Percentiles rank a stretch among this genome's conserved stretches.
These are phyloP conservation scores for Notiomystis cincta DNA, from an alignment of 2,113 vertebrate species.

Conservation along the genomic window DNA sequence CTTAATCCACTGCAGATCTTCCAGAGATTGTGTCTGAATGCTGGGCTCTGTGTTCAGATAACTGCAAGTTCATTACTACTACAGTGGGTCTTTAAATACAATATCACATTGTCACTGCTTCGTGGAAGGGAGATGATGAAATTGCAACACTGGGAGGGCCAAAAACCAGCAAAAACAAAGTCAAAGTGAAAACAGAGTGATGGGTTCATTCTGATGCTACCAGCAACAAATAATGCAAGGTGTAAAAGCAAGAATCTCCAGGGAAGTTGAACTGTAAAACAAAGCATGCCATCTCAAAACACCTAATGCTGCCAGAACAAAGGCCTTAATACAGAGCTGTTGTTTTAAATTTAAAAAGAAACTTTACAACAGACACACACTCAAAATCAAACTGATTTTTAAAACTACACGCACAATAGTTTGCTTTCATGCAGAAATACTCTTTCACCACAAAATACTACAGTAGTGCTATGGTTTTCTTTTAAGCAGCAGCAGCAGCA, in stretches of 20 bases:
- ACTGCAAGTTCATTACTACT: neutral
- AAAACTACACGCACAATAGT: neutral
- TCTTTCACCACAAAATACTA: neutral
- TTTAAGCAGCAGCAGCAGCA: neutral
- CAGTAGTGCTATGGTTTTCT: neutral
- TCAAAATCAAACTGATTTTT: neutral
- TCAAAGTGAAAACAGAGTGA: neutral
- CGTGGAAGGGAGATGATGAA: neutral
- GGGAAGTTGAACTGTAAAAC: neutral
- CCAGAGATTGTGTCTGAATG: neutral
- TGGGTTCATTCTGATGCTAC: neutral
- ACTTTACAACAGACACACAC: neutral
- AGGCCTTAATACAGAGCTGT: neutral
- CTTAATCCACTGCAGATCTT: neutral
- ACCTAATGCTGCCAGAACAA: neutral
- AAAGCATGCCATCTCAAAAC: neutral
- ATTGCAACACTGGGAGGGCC: neutral
- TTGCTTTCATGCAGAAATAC: neutral
- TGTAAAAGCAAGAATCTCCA: neutral
- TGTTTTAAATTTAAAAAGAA: neutral
- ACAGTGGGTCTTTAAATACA: neutral
- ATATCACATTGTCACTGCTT: neutral
- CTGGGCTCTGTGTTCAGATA: neutral
- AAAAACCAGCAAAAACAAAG: neutral
- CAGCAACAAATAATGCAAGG: neutral